Conservation (phyloP, 2,797 vertebrate species). For the Australoheros facetus region DNA sequence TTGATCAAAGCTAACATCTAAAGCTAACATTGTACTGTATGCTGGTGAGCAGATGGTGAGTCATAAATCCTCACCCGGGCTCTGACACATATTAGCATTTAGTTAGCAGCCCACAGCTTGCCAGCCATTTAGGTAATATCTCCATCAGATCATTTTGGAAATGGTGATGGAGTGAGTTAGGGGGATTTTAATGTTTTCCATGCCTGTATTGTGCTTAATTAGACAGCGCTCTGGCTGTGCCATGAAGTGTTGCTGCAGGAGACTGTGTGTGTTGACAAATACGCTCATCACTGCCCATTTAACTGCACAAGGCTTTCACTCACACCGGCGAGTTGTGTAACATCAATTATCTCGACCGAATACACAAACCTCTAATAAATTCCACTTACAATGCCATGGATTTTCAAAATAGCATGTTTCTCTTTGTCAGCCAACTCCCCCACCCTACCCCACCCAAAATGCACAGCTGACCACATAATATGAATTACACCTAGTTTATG, state of each 20-base stretch:
- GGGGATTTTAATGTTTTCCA: constrained; percentile 63
- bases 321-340: constrained; percentile 2
- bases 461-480: not conserved
- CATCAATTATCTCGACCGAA: constrained; percentile 23
- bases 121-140: constrained; percentile 87
- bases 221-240: constrained; percentile 61
- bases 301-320: constrained; percentile 39
- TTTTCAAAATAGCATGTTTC: not conserved
- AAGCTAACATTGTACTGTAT: constrained; percentile 84
- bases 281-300: constrained; percentile 57
- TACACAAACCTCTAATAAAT: not conserved
- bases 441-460: not conserved
- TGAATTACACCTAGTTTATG: not conserved
- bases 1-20: constrained; percentile 86
- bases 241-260: constrained; percentile 62
- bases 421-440: not conserved
- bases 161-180: constrained; percentile 81
- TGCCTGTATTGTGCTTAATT: constrained; percentile 64
- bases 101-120: constrained; percentile 84
- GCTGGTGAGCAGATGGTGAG: constrained; percentile 85
- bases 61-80: constrained; percentile 82
- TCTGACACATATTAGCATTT: constrained; percentile 88
- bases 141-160: constrained; percentile 85
- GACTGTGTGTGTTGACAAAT: constrained; percentile 70
- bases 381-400: not conserved